phyloP scores from a whole-genome alignment of 2,888 invertebrate species.

The Scaptomyza cyrtandrae region DNA sequence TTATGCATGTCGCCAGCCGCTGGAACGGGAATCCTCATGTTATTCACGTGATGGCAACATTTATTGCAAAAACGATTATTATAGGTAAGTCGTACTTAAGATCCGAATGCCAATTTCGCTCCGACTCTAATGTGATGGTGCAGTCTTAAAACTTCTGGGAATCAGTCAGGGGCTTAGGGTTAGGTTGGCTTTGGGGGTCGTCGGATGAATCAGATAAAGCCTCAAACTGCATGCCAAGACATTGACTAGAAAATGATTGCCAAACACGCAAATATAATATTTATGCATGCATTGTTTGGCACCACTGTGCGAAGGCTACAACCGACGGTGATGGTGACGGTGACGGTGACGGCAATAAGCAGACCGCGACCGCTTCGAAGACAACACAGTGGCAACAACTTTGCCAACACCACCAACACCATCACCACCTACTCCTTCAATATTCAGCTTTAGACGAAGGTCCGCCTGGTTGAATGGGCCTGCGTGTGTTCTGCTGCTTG shows the following conservation, averaged over 20 bases:
- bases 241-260: conserved; percentile 83
- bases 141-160: conserved; percentile 32
- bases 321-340: not conserved
- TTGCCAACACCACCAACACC: conserved; percentile 11
- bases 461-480: conserved; percentile 61
- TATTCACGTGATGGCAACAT: conserved; percentile 96
- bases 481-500: conserved; percentile 80
- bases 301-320: conserved; percentile 72
- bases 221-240: conserved; percentile 81
- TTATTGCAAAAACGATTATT: conserved; percentile 98
- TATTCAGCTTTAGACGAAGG: conserved; percentile 24
- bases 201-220: conserved; percentile 82
- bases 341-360: conserved; percentile 67
- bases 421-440: not conserved
- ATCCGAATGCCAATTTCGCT: conserved; percentile 45
- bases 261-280: conserved; percentile 81
- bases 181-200: conserved; percentile 20
- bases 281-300: conserved; percentile 78
- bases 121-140: conserved; percentile 40
- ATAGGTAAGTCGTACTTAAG: conserved; percentile 89
- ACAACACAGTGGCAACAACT: conserved; percentile 38
- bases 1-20: conserved; percentile 93
- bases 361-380: conserved; percentile 77
- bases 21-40: conserved; percentile 96
- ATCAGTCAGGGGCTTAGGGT: conserved; percentile 26